Percentiles rank a stretch among this genome's conserved stretches.
phyloP scores from a whole-genome alignment of 2,888 invertebrate species.

The Anaspis maculata region DNA sequence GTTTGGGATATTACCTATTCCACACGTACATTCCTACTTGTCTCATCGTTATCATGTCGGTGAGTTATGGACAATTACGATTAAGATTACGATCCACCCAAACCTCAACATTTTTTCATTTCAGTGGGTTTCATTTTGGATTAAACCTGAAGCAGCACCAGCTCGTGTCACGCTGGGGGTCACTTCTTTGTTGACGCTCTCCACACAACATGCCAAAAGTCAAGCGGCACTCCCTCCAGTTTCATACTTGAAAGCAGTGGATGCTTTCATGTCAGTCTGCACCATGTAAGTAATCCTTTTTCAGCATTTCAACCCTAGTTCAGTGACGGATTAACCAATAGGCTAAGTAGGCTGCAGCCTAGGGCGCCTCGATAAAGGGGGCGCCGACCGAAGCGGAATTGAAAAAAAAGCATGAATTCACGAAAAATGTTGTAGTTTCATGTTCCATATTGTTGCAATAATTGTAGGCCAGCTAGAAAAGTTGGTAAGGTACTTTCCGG shows the following conservation, averaged over 20 bases:
- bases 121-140: conserved; percentile 93
- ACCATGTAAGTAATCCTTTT: conserved; percentile 58
- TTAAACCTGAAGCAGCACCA: conserved; percentile 89
- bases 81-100: not conserved
- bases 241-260: conserved; percentile 87
- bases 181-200: conserved; percentile 78
- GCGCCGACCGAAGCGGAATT: too few species aligned
- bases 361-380: too few species aligned
- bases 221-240: conserved; percentile 90
- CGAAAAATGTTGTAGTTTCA: too few species aligned
- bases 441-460: too few species aligned
- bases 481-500: too few species aligned
- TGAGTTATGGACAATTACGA: conserved; percentile 41
- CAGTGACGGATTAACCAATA: too few species aligned
- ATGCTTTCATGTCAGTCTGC: conserved; percentile 89
- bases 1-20: conserved; percentile 85
- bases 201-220: conserved; percentile 89
- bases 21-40: conserved; percentile 92
- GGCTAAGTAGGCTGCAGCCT: too few species aligned
- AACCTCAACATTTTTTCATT: conserved; percentile 37
- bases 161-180: conserved; percentile 89
- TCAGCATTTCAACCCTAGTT: too few species aligned
- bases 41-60: conserved; percentile 90
- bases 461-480: too few species aligned
- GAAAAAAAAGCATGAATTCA: too few species aligned